Base-by-base conservation (phyloP, 2,113 vertebrate species). In the Nothobranchius kuhntae region DNA sequence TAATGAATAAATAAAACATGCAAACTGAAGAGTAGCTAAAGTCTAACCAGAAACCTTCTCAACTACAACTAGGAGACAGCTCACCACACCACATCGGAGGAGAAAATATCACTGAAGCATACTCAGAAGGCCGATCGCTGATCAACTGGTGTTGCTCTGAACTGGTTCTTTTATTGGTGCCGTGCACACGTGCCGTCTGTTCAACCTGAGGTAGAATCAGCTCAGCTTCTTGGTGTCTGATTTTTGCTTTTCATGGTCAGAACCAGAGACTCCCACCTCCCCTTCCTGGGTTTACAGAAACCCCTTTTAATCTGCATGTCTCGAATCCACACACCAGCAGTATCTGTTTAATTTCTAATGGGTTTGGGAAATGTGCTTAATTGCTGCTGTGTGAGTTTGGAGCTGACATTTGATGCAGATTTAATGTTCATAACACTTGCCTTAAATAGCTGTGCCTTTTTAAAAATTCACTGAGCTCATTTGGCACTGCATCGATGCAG, bases 371-470 rank as follows among this genome's bases (percentile, higher is more conserved):
- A 82, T 80, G 79, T 74, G 76, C 52, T 80, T 87, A 89, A 89
- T 89, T 87, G 86, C 84, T 77, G 63, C 68, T 68, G 82, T 83
- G 84, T 67, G 78, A 86, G 69, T 86, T 73, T 84, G 68, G 61
- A 86, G 80, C 76, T 63, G 78, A 82, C 82, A 78, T 88, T 73
- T 90, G 68, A 88, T 84, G 73, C 85, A 82, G 74, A 87, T 89
- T 84, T 87, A 87, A 86, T 78, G 77, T 83, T 87, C 64, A 86
- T 71, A 82, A 83, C 77, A 65, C 77, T 87, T 84, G 70, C 86
- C 85, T 89, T 87, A 89, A 92, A 92, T 90, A 92, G 89, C 71
- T 80, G 59, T 61, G 74, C 73, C 76, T 84, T 84, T 84, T 87
- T 79, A 72, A 75, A 88, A 86, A 90, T 90, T 71, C 82, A 89